Evolutionary conservation across 2,888 invertebrate species (phyloP).

Genomic region (Biston stratarius): DNA sequence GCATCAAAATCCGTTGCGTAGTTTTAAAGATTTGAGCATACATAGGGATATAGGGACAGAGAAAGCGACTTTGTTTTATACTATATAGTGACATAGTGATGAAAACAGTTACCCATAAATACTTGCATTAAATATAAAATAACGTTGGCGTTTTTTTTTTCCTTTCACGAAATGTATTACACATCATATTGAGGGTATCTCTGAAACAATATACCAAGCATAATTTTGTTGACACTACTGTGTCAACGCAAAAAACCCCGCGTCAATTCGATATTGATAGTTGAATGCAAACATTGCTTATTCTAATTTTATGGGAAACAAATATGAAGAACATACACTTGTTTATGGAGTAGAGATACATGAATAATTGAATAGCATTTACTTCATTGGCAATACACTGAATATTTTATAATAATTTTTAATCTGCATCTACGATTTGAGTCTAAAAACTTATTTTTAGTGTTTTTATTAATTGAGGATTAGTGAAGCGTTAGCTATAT

Average conservation of each 20-base stretch:
- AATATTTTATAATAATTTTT: neutral
- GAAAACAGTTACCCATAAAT: too few relatives aligned
- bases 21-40: too few relatives aligned
- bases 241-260: slow-evolving; percentile 31
- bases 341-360: slow-evolving; percentile 12
- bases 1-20: too few relatives aligned
- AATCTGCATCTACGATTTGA: neutral
- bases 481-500: too few relatives aligned
- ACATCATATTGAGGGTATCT: slow-evolving; percentile 4
- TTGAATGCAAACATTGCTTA: slow-evolving; percentile 4
- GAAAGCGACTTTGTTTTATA: too few relatives aligned
- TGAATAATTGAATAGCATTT: slow-evolving; percentile 17
- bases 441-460: neutral
- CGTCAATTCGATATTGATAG: slow-evolving; percentile 14
- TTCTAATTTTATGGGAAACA: neutral
- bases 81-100: too few relatives aligned
- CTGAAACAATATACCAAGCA: slow-evolving; percentile 43
- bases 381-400: neutral
- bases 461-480: too few relatives aligned
- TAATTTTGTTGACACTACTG: slow-evolving; percentile 40
- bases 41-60: too few relatives aligned
- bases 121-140: neutral
- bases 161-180: slow-evolving; percentile 32
- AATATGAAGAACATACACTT: neutral
- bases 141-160: slow-evolving; percentile 24